Evolutionary conservation across 2,888 invertebrate genomes (phyloP), one percentile per base, ranked within the genome.

Genomic region (Plemyria rubiginata): DNA sequence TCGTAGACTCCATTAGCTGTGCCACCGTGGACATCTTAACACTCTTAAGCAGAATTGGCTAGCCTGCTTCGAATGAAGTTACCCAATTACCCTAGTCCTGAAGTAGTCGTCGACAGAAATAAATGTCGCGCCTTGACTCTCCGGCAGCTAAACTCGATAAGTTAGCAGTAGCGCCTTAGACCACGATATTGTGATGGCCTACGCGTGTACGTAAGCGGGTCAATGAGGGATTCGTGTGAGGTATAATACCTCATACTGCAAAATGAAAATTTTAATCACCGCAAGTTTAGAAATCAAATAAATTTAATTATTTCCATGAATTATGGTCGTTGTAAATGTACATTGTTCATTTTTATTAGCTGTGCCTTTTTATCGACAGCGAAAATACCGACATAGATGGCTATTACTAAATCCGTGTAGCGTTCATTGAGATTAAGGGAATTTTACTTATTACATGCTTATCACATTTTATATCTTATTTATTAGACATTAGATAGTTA

Each of bases 81-180:
- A 70, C 62, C 70, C 73, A 78, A 76, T 76, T 77, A 76, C 65
- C 60, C 60, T 36, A 65, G 22, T 28, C 64, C 60, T 46, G 36
- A 59, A 60, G 48, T 48, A 62, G 70, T 60, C 61, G 65, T 59
- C 63, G 64, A 52, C 67, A 67, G 63, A 50, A 68, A 70, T 73
- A 70, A 70, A 70, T 50, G 72, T 72, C 61, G 62, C 64, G 66
- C 49, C 49, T 22, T 28, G 69, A 60, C 66, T 68, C 66, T 16
- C 12, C 13, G n/a, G 16, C 22, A 46, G 32, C 46, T 6, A 52
- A 60, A 61, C 46, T 65, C 38, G 59, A 48, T 60, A 61, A 58
- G 49, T 65, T 51, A 43, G 16, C 29, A 62, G 63, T 66, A 60
- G 36, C 65, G 52, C 64, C 28, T 52, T 40, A 11, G 36, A 45